These are phyloP conservation scores for Xenops minutus DNA, from an alignment of 2,797 vertebrate species.

Conservation along the genomic window DNA sequence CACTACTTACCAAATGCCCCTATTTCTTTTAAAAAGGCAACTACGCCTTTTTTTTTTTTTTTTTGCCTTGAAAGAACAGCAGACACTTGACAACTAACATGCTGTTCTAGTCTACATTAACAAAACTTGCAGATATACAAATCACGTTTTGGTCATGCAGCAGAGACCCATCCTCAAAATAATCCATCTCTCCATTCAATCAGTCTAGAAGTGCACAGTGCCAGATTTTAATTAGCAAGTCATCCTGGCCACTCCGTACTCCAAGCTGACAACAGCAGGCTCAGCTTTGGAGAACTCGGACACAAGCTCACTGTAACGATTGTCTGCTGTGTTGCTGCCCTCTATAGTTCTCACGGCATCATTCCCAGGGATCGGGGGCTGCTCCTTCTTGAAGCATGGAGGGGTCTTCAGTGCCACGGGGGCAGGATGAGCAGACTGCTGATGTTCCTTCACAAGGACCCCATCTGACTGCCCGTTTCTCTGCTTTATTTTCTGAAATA, in stretches of 20 bases:
- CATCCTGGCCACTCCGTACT: slow-evolving; percentile 95
- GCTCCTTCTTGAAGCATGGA: slow-evolving; percentile 83
- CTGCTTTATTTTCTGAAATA: slow-evolving; percentile 84
- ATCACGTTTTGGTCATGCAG: slow-evolving; percentile 33
- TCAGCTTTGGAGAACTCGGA: slow-evolving; percentile 85
- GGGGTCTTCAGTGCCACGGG: slow-evolving; percentile 82
- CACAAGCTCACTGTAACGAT: slow-evolving; percentile 84
- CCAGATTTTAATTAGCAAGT: slow-evolving; percentile 81
- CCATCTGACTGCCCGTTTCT: slow-evolving; percentile 74
- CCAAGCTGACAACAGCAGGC: slow-evolving; percentile 90
- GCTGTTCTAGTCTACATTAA: slow-evolving; percentile 46
- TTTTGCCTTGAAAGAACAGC: slow-evolving; percentile 41
- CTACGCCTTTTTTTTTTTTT: not conserved
- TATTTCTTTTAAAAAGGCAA: slow-evolving; percentile 35
- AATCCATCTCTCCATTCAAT: not conserved
- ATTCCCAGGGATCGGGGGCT: slow-evolving; percentile 67
- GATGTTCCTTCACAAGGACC: slow-evolving; percentile 72
- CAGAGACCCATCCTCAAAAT: slow-evolving; percentile 29
- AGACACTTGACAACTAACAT: slow-evolving; percentile 29
- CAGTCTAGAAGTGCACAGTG: not conserved
- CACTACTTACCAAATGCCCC: slow-evolving; percentile 18
- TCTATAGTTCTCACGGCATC: slow-evolving; percentile 88
- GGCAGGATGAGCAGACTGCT: slow-evolving; percentile 71
- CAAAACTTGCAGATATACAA: slow-evolving; percentile 25
- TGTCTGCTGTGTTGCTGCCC: slow-evolving; percentile 90